These are phyloP conservation scores for Morone saxatilis DNA, from an alignment of 2,113 vertebrate genomes.

Conservation along the genomic window DNA sequence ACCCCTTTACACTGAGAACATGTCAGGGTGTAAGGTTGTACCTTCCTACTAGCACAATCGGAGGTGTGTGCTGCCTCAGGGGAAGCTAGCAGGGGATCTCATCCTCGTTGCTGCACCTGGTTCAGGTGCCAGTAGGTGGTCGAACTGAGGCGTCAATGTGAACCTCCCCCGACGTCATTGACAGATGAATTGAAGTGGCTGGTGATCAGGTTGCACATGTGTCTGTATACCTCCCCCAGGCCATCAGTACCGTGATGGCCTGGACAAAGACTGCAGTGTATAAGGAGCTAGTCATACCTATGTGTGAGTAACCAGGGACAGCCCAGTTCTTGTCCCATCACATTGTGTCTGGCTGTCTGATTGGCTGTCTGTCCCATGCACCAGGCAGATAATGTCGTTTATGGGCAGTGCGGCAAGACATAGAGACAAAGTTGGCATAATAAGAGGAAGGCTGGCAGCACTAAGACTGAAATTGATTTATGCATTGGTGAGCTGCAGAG, in stretches of 20 bases:
- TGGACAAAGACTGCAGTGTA: slow-evolving; percentile 6
- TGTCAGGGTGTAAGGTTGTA: not conserved
- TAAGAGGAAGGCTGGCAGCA: slow-evolving; percentile 37
- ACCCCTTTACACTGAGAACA: not conserved
- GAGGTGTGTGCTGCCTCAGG: not conserved
- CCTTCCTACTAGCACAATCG: too few relatives aligned
- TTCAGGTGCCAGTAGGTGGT: too few relatives aligned
- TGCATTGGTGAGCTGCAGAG: slow-evolving; percentile 34
- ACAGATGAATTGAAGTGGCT: not conserved
- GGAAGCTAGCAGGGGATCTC: too few relatives aligned
- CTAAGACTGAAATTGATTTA: slow-evolving; percentile 43
- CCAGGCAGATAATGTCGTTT: slow-evolving; percentile 32
- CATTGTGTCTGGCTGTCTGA: slow-evolving; percentile 25
- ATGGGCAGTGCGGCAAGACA: slow-evolving; percentile 34
- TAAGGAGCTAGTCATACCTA: not conserved
- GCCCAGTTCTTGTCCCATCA: not conserved
- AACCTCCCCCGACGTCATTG: too few relatives aligned
- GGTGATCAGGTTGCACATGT: not conserved
- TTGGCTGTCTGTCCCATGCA: slow-evolving; percentile 3
- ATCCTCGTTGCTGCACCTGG: too few relatives aligned
- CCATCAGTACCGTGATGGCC: not conserved
- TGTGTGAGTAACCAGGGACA: not conserved
- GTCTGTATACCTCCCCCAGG: not conserved
- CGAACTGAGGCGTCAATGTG: too few relatives aligned
- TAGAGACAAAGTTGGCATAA: slow-evolving; percentile 40